Conservation (phyloP, 2,888 invertebrate genomes). For the Oscheius sp. region DNA sequence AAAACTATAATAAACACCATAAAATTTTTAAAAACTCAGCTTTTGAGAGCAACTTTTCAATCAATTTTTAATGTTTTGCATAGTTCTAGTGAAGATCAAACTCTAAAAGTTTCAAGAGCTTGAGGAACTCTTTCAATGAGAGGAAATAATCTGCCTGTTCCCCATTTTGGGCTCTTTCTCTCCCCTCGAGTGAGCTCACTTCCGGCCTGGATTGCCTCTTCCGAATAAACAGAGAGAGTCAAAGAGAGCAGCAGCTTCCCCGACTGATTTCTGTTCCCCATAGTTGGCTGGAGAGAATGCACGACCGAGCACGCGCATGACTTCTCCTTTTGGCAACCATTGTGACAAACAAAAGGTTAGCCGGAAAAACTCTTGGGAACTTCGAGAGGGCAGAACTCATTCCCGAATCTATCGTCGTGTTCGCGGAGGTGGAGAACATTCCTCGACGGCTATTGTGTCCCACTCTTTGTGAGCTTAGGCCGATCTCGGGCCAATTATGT, state of each 20-base stretch:
- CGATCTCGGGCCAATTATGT: slow-evolving; percentile 24
- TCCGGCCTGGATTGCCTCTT: neutral
- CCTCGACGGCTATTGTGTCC: neutral
- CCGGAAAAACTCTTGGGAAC: neutral
- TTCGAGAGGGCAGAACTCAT: neutral
- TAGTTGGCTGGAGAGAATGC: slow-evolving; percentile 2
- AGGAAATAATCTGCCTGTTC: neutral
- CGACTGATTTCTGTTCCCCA: neutral
- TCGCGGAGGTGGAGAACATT: slow-evolving; percentile 18
- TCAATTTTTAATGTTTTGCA: too few relatives aligned
- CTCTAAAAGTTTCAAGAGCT: too few relatives aligned
- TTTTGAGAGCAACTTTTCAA: too few relatives aligned
- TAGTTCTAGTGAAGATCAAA: too few relatives aligned
- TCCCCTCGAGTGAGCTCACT: neutral
- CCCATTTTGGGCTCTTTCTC: neutral
- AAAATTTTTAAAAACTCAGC: too few relatives aligned
- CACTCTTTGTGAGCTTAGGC: slow-evolving; percentile 14
- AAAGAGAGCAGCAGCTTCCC: neutral
- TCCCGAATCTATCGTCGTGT: slow-evolving; percentile 1
- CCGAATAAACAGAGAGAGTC: neutral
- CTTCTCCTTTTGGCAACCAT: neutral
- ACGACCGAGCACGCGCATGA: neutral
- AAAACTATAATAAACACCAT: too few relatives aligned
- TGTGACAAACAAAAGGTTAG: too few relatives aligned
- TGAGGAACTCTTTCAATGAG: too few relatives aligned